Evolutionary conservation across 1,140 invertebrate species (phyloP), one percentile per base, ranked within the genome.

Genomic region (Adelges cooleyi): DNA sequence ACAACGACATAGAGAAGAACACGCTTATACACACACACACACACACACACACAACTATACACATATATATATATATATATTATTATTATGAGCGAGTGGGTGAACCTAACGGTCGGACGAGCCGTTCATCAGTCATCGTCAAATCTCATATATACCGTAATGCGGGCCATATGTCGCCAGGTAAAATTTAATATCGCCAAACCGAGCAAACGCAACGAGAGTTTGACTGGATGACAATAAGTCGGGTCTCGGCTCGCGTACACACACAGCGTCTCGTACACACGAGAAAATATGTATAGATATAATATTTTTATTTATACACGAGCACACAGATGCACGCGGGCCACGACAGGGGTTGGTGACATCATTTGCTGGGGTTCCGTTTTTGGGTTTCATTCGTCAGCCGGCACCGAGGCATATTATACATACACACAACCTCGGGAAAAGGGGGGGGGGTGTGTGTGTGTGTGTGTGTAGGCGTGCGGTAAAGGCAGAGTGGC

Each of bases 101-200:
- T 25, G 4, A 18, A 53, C 17, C 51, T n/a, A 36, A 20, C 33
- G 42, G n/a, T n/a, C 23, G 22, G 40, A 1, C 25, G 42, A 33
- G 29, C 27, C 56, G 56, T 62, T 67, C 66, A 67, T 67, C 66
- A 50, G 66, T 67, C 66, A 67, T 67, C 66, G 48, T 59, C 51
- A 67, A 67, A 67, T 67, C 66, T 62, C 66, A 51, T 67, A 67
- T 67, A 49, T 56, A 17, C 15, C 18, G 20, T 49, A 49, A 33
- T 33, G n/a, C n/a, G n/a, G 52, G 33, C 52, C 66, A 67, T 67
- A 23, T 67, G 66, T 67, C 66, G 66, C 66, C 66, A 67, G 66
- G 66, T 67, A 67, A 67, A 67, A 67, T 67, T 67, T 67, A 67
- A 67, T 67, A 67, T 67, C 56, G 56, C 40, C 25, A 17, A 33